Conservation (phyloP, 1,140 invertebrate species). For the Armadillidium nasatum region DNA sequence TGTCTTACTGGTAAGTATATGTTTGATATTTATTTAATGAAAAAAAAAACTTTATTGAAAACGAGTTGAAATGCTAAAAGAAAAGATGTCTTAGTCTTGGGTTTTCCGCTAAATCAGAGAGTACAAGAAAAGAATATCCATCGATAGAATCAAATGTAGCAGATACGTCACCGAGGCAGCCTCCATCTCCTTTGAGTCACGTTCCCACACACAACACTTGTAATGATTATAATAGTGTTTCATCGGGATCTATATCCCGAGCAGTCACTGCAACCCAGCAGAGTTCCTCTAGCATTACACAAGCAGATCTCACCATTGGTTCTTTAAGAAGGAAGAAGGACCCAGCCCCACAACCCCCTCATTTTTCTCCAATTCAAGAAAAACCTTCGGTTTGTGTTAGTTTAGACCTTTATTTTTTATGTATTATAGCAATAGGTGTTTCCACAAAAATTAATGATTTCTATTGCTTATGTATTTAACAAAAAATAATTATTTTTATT, state of each 20-base stretch:
- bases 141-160: too few relatives aligned
- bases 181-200: too few relatives aligned
- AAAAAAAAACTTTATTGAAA: background rate
- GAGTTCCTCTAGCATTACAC: constrained; percentile 48
- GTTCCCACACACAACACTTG: background rate
- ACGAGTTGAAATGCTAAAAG: too few relatives aligned
- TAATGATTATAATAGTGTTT: constrained; percentile 20
- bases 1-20: constrained; percentile 23
- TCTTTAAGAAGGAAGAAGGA: constrained; percentile 57
- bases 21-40: constrained; percentile 43
- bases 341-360: constrained; percentile 48
- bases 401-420: background rate
- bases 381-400: constrained; percentile 51
- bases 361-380: constrained; percentile 54
- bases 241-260: constrained; percentile 46
- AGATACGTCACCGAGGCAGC: too few relatives aligned
- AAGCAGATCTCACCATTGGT: constrained; percentile 55
- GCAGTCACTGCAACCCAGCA: constrained; percentile 42
- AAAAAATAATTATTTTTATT: too few relatives aligned
- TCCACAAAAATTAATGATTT: too few relatives aligned
- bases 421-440: too few relatives aligned
- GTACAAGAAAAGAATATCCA: too few relatives aligned
- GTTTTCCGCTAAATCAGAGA: too few relatives aligned
- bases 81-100: too few relatives aligned
- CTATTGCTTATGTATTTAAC: too few relatives aligned